These are phyloP conservation scores for Halcyon senegalensis DNA, from an alignment of 2,113 vertebrate genomes.

Conservation along the genomic window DNA sequence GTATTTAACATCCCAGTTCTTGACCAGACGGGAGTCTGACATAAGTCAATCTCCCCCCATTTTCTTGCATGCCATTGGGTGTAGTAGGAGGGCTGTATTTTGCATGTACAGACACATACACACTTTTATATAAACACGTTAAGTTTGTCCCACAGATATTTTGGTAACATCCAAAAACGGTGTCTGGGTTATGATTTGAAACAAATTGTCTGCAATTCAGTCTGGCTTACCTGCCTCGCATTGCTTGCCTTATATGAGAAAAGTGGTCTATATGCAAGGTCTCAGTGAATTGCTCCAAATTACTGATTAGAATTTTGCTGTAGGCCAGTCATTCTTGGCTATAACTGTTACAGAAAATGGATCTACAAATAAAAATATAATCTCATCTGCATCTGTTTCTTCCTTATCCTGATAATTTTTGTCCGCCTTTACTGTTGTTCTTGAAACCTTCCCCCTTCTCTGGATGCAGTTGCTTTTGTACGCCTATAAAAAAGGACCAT, in stretches of 20 bases:
- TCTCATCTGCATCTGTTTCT: background rate
- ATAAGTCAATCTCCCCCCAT: fast-evolving
- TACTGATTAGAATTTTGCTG: background rate
- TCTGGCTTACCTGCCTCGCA: background rate
- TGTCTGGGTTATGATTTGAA: background rate
- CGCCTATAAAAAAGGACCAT: background rate
- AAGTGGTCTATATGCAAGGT: background rate
- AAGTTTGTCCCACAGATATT: background rate
- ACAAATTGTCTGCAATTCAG: background rate
- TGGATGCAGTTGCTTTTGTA: background rate
- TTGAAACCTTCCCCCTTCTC: background rate
- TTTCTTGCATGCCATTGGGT: background rate
- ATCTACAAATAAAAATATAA: background rate
- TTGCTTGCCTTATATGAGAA: background rate
- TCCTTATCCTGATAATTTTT: background rate
- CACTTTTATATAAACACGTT: background rate
- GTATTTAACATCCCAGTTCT: background rate
- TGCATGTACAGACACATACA: background rate
- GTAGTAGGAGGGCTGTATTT: background rate
- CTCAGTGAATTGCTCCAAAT: background rate
- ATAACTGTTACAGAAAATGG: background rate
- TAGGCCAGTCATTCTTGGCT: background rate
- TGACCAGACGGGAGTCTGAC: background rate
- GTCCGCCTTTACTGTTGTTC: background rate
- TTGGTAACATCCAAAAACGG: background rate